Evolutionary conservation across 2,797 vertebrate species (phyloP).

Genomic region (Merluccius polli): DNA sequence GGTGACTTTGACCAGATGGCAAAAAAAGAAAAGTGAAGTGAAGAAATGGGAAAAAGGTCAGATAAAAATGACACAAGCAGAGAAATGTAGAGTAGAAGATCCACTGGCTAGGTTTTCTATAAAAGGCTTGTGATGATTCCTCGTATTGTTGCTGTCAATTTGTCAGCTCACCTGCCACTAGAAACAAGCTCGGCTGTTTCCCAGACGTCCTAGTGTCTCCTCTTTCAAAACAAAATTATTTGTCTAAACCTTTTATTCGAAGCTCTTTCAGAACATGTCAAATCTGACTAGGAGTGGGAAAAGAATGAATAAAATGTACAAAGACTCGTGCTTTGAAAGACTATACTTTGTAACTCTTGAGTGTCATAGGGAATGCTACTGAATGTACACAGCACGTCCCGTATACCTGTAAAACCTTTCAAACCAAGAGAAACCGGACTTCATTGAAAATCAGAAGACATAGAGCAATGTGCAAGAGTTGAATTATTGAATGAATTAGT

Average conservation of each 20-base stretch:
- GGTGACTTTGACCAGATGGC: not conserved
- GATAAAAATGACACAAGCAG: not conserved
- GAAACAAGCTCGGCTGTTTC: not conserved
- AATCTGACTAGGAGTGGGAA: not conserved
- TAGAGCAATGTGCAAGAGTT: not conserved
- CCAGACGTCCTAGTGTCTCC: not conserved
- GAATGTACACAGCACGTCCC: not conserved
- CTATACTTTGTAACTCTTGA: not conserved
- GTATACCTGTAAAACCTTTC: not conserved
- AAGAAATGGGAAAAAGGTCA: not conserved
- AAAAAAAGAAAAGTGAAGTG: not conserved
- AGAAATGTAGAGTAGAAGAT: not conserved
- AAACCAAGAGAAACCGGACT: not conserved
- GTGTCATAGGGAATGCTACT: not conserved
- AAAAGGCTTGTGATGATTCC: not conserved
- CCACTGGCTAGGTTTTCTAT: not conserved
- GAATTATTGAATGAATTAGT: not conserved
- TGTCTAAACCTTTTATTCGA: not conserved
- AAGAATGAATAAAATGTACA: not conserved
- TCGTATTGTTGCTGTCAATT: not conserved
- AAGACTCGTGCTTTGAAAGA: not conserved
- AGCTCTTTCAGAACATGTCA: not conserved
- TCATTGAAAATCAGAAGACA: not conserved
- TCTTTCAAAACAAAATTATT: not conserved
- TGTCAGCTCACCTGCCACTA: not conserved